Evolutionary conservation across 2,797 vertebrate genomes (phyloP).

Genomic region (Numenius phaeopus): DNA sequence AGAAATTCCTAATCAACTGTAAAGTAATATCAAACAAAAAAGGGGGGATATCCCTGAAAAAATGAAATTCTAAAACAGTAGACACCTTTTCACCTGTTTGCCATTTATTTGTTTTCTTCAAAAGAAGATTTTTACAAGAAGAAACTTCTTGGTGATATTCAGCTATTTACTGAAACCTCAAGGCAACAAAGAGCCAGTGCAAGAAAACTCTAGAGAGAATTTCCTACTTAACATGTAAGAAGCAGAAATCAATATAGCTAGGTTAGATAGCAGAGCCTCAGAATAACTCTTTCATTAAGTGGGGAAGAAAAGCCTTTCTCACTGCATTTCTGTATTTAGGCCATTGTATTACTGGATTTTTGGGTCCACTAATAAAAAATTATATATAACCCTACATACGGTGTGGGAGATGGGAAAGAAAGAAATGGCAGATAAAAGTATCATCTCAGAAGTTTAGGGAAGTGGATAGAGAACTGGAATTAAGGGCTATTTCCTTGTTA

Average conservation of each 20-base stretch:
- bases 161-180: background rate
- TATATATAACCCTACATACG: fast-evolving
- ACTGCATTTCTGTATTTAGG: background rate
- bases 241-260: background rate
- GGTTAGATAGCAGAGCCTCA: background rate
- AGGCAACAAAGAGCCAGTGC: background rate
- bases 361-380: background rate
- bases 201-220: background rate
- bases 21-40: background rate
- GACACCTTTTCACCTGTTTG: background rate
- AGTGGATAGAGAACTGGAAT: background rate
- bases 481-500: background rate
- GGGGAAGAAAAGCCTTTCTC: background rate
- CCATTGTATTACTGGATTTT: background rate
- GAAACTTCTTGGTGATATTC: background rate
- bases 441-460: background rate
- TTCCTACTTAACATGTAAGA: background rate
- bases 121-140: background rate
- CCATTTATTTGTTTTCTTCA: background rate
- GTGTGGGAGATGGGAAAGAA: background rate
- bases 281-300: background rate
- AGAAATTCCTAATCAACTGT: background rate
- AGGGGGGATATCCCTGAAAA: background rate
- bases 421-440: background rate
- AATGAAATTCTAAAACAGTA: background rate